These are phyloP conservation scores for Ophthalmolycus amberensis DNA, from an alignment of 2,113 vertebrate genomes.

Conservation along the genomic window DNA sequence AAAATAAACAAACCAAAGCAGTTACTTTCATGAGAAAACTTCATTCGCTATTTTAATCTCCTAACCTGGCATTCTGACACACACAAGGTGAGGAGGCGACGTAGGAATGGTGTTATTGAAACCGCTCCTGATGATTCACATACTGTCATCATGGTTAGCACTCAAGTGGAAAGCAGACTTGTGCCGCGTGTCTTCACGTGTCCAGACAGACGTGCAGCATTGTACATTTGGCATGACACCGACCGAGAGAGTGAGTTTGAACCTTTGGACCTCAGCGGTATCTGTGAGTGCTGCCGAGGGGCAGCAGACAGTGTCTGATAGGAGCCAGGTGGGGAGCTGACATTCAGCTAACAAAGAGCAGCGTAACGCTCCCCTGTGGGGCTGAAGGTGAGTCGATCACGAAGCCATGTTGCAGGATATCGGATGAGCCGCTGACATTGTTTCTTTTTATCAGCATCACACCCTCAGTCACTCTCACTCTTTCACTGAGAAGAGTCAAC, in stretches of 20 bases:
- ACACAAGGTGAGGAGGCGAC: not conserved
- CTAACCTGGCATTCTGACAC: not conserved
- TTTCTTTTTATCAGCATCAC: slow-evolving; percentile 55
- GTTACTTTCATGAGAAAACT: not conserved
- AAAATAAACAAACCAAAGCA: slow-evolving; percentile 20
- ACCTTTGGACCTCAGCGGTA: slow-evolving; percentile 36
- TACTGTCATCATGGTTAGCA: not conserved
- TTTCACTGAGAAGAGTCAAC: slow-evolving; percentile 49
- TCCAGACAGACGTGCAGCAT: slow-evolving; percentile 20
- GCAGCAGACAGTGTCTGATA: slow-evolving; percentile 60
- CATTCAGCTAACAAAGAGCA: slow-evolving; percentile 77
- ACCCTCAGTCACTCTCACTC: slow-evolving; percentile 26
- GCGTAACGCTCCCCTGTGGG: slow-evolving; percentile 51
- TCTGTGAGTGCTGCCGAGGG: slow-evolving; percentile 54
- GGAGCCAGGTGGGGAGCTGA: slow-evolving; percentile 64
- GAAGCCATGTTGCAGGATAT: slow-evolving; percentile 61
- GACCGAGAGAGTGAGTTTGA: slow-evolving; percentile 39
- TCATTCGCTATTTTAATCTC: slow-evolving; percentile 18
- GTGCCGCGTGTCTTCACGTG: not conserved
- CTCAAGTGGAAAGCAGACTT: slow-evolving; percentile 1
- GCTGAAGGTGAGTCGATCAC: slow-evolving; percentile 59
- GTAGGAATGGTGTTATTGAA: not conserved
- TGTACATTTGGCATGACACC: slow-evolving; percentile 34
- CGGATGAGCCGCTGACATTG: slow-evolving; percentile 75
- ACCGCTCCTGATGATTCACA: not conserved